Percentiles rank a stretch among this genome's conserved stretches.
These are phyloP conservation scores for Keiferia lycopersicella DNA, from an alignment of 2,888 invertebrate genomes.

Conservation along the genomic window DNA sequence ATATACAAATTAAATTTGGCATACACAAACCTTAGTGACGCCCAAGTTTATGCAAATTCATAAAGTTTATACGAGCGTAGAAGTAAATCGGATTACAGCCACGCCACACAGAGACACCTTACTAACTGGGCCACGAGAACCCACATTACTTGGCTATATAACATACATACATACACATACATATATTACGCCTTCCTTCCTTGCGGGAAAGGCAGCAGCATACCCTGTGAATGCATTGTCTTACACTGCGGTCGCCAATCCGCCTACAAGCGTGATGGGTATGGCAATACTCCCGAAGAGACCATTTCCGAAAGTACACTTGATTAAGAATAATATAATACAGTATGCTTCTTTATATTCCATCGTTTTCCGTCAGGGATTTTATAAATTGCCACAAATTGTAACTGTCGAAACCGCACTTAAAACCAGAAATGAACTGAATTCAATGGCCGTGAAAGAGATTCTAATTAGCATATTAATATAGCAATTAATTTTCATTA, in stretches of 20 bases:
- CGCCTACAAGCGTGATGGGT: too few species aligned
- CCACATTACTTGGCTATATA: background rate
- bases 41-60: conserved; percentile 61
- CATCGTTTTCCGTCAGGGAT: too few species aligned
- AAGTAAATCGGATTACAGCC: conserved; percentile 58
- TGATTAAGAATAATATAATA: too few species aligned
- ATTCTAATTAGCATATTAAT: conserved; percentile 49
- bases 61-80: conserved; percentile 53
- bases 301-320: too few species aligned
- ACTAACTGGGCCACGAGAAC: conserved; percentile 40
- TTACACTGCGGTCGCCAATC: too few species aligned
- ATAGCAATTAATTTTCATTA: conserved; percentile 48
- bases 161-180: too few species aligned
- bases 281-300: too few species aligned
- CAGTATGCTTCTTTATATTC: too few species aligned
- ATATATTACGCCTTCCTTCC: too few species aligned
- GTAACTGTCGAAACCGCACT: background rate
- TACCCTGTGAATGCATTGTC: too few species aligned
- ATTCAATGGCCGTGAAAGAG: conserved; percentile 40
- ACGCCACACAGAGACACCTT: conserved; percentile 40
- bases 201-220: too few species aligned
- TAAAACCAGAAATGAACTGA: conserved; percentile 44
- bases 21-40: conserved; percentile 29
- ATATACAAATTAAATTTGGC: conserved; percentile 9
- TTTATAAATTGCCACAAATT: background rate